Conservation (phyloP, 2,888 invertebrate genomes). For the Polyommatus iphigenia region DNA sequence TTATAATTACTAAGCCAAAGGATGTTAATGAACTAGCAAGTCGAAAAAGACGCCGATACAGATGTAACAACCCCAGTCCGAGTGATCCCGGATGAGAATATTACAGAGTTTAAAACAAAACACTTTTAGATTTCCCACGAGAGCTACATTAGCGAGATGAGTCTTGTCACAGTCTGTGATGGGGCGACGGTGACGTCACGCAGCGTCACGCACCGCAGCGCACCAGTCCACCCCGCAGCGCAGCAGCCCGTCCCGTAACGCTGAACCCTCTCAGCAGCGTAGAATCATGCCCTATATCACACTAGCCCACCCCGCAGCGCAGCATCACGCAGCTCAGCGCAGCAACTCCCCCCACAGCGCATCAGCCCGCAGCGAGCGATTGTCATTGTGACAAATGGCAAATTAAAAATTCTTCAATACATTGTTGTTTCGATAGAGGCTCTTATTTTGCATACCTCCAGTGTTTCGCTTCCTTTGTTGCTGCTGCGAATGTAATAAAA, state of each 20-base stretch:
- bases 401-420: slow-evolving; percentile 17
- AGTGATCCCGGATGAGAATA: background rate
- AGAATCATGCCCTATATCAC: background rate
- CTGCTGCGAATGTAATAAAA: slow-evolving; percentile 5
- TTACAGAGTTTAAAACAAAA: slow-evolving; percentile 19
- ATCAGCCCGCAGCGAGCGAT: background rate
- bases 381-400: background rate
- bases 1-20: too few relatives aligned
- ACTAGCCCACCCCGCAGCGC: background rate
- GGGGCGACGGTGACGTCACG: background rate
- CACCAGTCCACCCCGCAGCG: background rate
- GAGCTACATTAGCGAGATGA: slow-evolving; percentile 26
- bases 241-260: background rate
- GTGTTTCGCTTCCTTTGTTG: background rate
- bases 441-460: background rate
- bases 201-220: background rate
- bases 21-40: too few relatives aligned
- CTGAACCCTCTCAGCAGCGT: background rate
- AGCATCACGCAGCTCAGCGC: background rate
- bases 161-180: background rate
- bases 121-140: slow-evolving; percentile 24
- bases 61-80: background rate
- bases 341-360: background rate
- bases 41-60: too few relatives aligned
- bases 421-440: background rate